Percentiles rank a stretch among this genome's conserved stretches.
Conservation (phyloP, 2,797 vertebrate genomes). For the Danio choprae region DNA sequence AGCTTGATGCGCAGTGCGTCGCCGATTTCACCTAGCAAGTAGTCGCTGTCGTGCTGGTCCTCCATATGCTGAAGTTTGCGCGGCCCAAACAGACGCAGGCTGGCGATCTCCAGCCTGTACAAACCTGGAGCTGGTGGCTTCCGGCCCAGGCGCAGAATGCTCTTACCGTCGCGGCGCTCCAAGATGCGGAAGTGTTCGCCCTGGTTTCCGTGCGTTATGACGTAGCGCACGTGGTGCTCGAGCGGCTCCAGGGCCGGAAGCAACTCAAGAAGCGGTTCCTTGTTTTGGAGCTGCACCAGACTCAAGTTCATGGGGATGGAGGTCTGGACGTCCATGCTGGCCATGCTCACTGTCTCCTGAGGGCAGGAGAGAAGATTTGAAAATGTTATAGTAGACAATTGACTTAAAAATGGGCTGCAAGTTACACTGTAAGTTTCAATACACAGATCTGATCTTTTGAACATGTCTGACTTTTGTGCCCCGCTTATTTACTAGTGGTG, state of each 20-base stretch:
- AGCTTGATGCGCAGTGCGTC: conserved; percentile 89
- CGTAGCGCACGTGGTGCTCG: conserved; percentile 84
- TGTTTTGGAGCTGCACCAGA: conserved; percentile 79
- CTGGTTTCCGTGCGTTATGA: conserved; percentile 84
- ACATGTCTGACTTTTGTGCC: too few species aligned
- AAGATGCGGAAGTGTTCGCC: conserved; percentile 86
- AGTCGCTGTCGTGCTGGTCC: conserved; percentile 85
- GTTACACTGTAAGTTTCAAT: too few species aligned
- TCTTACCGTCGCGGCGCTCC: conserved; percentile 84
- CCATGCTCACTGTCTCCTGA: conserved; percentile 83
- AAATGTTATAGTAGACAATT: not conserved
- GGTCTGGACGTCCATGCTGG: conserved; percentile 85
- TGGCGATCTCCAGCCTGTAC: conserved; percentile 89
- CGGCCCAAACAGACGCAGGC: conserved; percentile 82
- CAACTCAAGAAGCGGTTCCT: conserved; percentile 88
- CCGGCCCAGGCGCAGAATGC: conserved; percentile 82
- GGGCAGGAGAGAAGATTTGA: not conserved
- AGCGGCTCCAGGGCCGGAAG: conserved; percentile 86
- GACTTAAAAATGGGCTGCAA: not conserved
- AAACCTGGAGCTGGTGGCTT: conserved; percentile 79
- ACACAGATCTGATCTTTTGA: too few species aligned
- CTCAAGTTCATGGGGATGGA: conserved; percentile 86
- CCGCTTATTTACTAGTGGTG: too few species aligned
- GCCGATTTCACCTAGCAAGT: conserved; percentile 85
- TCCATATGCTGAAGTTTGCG: conserved; percentile 82